A percentile compares a stretch with the other conserved stretches of the same genome.
Evolutionary conservation across 2,888 invertebrate genomes (phyloP).

Genomic region (Ophion slaviceki): DNA sequence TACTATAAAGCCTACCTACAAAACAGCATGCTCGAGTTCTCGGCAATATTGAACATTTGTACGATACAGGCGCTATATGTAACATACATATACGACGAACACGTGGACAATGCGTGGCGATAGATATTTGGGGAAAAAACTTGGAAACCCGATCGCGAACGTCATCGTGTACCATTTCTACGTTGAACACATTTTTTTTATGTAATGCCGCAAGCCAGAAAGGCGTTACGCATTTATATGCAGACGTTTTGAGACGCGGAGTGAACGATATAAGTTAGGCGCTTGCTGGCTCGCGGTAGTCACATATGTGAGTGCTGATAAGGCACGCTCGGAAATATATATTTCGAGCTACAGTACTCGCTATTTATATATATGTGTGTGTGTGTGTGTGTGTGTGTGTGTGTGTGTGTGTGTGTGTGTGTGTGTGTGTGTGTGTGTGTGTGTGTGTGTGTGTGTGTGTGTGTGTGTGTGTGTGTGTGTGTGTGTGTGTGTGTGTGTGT

Average conservation of each 20-base stretch:
- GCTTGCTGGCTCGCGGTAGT: too few species aligned
- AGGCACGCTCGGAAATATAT: too few species aligned
- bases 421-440: too few species aligned
- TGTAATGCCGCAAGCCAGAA: neutral
- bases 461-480: too few species aligned
- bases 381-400: too few species aligned
- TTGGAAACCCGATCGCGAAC: neutral
- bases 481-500: too few species aligned
- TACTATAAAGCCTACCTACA: too few species aligned
- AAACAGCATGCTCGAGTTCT: constrained; percentile 24
- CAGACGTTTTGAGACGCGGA: neutral
- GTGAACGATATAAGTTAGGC: neutral
- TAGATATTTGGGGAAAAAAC: neutral
- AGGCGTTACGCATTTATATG: neutral
- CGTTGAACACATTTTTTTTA: neutral
- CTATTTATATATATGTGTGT: too few species aligned
- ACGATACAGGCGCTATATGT: constrained; percentile 6
- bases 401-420: too few species aligned
- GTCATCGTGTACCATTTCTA: constrained; percentile 18
- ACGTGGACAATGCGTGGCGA: neutral
- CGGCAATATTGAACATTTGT: constrained; percentile 21
- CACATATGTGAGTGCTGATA: too few species aligned
- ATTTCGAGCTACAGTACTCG: too few species aligned
- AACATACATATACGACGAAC: constrained; percentile 6
- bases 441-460: too few species aligned